Evolutionary conservation across 2,797 vertebrate genomes (phyloP).

Genomic region (Halcyon leucocephala): DNA sequence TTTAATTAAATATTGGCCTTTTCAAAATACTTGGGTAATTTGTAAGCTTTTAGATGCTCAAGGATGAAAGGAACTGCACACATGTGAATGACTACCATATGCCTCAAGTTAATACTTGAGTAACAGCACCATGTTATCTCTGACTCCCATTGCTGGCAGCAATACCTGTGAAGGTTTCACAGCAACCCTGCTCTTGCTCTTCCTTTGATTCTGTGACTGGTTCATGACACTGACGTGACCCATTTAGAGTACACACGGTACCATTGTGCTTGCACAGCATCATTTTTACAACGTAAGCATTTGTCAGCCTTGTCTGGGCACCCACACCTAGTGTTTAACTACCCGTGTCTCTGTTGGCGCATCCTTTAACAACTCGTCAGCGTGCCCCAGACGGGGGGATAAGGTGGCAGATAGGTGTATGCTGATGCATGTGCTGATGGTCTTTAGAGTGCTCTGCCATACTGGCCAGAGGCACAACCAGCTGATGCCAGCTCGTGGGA

Average conservation of each 20-base stretch:
- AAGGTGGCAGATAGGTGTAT: neutral
- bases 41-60: neutral
- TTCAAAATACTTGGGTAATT: neutral
- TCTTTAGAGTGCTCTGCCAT: neutral
- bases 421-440: neutral
- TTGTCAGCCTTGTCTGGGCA: neutral
- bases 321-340: neutral
- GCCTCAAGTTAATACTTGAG: neutral
- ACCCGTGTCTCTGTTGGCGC: neutral
- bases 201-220: conserved; percentile 18
- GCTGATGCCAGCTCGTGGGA: neutral
- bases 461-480: neutral
- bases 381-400: neutral
- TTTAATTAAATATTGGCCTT: neutral
- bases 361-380: neutral
- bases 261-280: neutral
- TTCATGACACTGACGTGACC: neutral
- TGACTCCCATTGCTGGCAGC: neutral
- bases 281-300: neutral
- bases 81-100: neutral
- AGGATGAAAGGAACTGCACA: neutral
- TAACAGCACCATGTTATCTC: neutral
- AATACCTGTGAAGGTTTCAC: neutral
- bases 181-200: neutral
- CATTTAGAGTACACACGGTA: neutral